Base-by-base conservation (phyloP, 1,140 invertebrate genomes). In the Camponotus vicinus region DNA sequence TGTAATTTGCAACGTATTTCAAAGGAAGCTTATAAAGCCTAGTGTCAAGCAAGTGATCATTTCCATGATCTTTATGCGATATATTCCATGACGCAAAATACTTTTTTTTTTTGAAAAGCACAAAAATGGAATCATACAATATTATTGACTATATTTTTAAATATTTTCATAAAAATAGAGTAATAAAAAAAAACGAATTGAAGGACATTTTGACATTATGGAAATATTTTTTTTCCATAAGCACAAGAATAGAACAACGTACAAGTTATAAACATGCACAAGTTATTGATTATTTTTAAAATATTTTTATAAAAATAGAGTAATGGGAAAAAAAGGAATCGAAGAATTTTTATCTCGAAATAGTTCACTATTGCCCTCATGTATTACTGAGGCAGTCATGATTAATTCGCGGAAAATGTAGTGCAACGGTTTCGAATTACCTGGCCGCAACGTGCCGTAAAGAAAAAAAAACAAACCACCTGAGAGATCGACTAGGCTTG, bases 401-500 rank as follows among this genome's bases (percentile, higher is more conserved):
- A 90, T 89, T 90, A 89, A 87, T 55, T 85, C 61, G 79, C 78
- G 49, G 89, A 85, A 90, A 89, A 90, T 90, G 79, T 90, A 90
- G 89, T 71, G 84, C 89, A 90, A 89, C 69, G 79, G 89, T 90
- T 89, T 90, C 85, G 67, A 42, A 55, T 90, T 90, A 89, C 88
- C 37, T 42, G 57, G 15, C 77, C 83, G 88, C 57, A 80, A 85
- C 85, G 78, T 89, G 75, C 85, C 78, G 69, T 85, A 87, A 87
- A 76, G 66, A 78, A 67, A 40, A 90, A 90, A 69, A 85, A 89
- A 85, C 71, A 78, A 85, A 64, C 57, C 59, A 40, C 49, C 32
- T 80, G 85, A 85, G 85, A 85, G 85, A 76, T 63, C 69, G 34
- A 32, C 42, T 63, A 71, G 66, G 55, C 61, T 27, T 84, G 82